These are phyloP conservation scores for Ptycholaimellus sp. DNA, from an alignment of 2,888 invertebrate species.

Conservation along the genomic window DNA sequence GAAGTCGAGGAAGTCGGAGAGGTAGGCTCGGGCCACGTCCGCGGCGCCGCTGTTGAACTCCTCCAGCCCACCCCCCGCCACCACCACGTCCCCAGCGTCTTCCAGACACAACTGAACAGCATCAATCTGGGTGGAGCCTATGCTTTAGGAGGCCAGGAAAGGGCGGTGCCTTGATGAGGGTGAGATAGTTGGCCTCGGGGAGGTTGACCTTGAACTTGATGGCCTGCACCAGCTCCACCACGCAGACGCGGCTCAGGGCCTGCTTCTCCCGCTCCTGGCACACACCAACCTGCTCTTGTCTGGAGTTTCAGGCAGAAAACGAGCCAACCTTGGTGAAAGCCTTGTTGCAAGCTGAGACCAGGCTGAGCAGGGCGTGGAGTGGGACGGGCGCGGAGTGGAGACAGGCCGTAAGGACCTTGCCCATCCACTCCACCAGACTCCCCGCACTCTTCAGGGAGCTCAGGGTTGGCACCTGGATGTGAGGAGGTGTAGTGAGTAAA, in stretches of 20 bases:
- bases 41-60: slow-evolving; percentile 50
- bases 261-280: slow-evolving; percentile 69
- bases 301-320: too few relatives aligned
- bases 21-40: slow-evolving; percentile 72
- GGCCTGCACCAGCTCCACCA: slow-evolving; percentile 78
- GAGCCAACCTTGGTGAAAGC: slow-evolving; percentile 50
- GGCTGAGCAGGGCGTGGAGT: slow-evolving; percentile 44
- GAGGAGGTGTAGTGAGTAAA: background rate
- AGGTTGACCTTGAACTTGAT: slow-evolving; percentile 77
- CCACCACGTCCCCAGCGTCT: slow-evolving; percentile 63
- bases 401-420: slow-evolving; percentile 72
- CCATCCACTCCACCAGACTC: slow-evolving; percentile 85
- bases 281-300: background rate
- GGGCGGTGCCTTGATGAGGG: slow-evolving; percentile 51
- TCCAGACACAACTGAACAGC: slow-evolving; percentile 30
- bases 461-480: background rate
- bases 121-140: background rate
- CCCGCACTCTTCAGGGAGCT: slow-evolving; percentile 39
- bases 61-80: slow-evolving; percentile 8
- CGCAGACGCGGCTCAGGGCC: slow-evolving; percentile 63
- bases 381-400: slow-evolving; percentile 63
- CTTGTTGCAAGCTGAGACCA: slow-evolving; percentile 66
- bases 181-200: slow-evolving; percentile 74
- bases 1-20: slow-evolving; percentile 76
- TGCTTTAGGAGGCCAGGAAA: too few relatives aligned